Percentiles rank a stretch among this genome's conserved stretches.
Conservation (phyloP, 2,113 vertebrate species). For the Illadopsis cleaveri region DNA sequence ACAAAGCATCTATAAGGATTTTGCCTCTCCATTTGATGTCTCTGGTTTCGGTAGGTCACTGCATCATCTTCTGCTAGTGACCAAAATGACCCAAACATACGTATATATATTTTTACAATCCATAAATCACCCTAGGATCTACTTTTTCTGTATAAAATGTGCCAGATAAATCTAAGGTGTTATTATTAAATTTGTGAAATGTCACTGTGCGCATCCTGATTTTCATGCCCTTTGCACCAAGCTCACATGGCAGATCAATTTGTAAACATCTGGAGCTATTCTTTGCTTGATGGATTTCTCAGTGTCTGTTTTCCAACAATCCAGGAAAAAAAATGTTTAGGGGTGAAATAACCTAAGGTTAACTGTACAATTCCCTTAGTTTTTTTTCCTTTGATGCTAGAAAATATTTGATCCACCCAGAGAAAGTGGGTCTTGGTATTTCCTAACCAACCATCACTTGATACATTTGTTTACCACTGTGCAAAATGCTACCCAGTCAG, state of each 20-base stretch:
- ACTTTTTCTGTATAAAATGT: slow-evolving; percentile 13
- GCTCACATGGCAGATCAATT: not conserved
- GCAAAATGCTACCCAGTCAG: not conserved
- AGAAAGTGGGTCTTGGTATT: not conserved
- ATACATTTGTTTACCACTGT: not conserved
- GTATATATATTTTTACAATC: slow-evolving; percentile 11
- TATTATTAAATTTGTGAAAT: slow-evolving; percentile 60
- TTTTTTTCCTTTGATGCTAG: not conserved
- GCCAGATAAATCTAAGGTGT: slow-evolving; percentile 23
- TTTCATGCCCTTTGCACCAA: slow-evolving; percentile 39
- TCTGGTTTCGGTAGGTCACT: not conserved
- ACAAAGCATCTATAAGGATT: not conserved
- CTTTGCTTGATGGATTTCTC: not conserved
- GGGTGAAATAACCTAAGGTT: not conserved
- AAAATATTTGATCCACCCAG: not conserved
- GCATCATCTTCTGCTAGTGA: not conserved
- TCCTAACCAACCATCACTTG: not conserved
- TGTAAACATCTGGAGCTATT: not conserved
- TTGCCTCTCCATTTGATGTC: not conserved
- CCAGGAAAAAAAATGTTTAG: not conserved
- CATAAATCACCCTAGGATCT: slow-evolving; percentile 11
- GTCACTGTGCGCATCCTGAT: not conserved
- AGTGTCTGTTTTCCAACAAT: not conserved
- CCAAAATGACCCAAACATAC: not conserved
- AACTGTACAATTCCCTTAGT: not conserved